Evolutionary conservation across 2,113 vertebrate species (phyloP).

Genomic region (Sinocyclocheilus maitianheensis): DNA sequence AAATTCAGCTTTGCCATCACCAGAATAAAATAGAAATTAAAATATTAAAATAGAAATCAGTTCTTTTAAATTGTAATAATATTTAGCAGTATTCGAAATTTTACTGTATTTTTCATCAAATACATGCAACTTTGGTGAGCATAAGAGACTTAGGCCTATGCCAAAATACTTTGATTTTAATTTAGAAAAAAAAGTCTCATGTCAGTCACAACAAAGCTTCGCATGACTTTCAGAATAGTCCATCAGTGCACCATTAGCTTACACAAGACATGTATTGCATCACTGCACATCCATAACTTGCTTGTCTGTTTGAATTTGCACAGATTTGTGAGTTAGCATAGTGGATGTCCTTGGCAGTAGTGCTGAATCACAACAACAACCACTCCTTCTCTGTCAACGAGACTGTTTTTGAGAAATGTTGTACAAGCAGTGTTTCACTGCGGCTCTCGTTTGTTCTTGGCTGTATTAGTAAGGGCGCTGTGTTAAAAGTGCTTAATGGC

Average conservation of each 20-base stretch:
- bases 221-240: neutral
- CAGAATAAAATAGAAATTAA: too few species aligned
- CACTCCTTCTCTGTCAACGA: neutral
- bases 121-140: neutral
- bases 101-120: neutral
- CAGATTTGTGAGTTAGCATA: neutral
- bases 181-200: neutral
- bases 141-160: neutral
- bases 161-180: neutral
- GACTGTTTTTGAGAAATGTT: constrained; percentile 7
- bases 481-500: constrained; percentile 44
- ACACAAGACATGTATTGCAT: neutral
- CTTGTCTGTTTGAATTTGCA: constrained; percentile 20
- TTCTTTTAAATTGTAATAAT: neutral
- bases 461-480: constrained; percentile 6
- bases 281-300: neutral
- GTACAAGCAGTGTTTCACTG: constrained; percentile 10
- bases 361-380: constrained; percentile 24
- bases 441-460: constrained; percentile 26
- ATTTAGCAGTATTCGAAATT: neutral
- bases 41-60: too few species aligned
- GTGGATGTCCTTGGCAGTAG: constrained; percentile 21
- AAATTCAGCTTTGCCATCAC: neutral
- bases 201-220: neutral
- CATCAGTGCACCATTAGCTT: neutral